Conservation (phyloP, 30 jellyfish, hydroid and myxozoan genomes). For the Phacellophora camtschatica region DNA sequence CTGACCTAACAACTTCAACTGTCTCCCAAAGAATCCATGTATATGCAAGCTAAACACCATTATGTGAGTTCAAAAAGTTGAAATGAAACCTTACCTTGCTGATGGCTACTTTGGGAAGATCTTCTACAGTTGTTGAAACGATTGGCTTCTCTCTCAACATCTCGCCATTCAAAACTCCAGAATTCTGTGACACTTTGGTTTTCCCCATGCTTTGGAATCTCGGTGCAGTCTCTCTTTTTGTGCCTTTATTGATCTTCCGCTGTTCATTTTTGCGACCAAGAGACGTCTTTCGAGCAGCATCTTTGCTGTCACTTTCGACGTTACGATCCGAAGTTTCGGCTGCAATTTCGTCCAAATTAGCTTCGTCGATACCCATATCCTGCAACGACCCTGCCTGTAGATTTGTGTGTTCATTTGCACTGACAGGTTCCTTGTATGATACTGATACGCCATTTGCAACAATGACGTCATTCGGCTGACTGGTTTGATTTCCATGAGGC, state of each 20-base stretch:
- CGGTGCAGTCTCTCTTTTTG: slow-evolving; percentile 69
- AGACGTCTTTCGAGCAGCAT: slow-evolving; percentile 12
- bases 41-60: too few relatives aligned
- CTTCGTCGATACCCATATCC: background rate
- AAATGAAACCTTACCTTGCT: slow-evolving; percentile 58
- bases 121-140: slow-evolving; percentile 43
- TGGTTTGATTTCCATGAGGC: slow-evolving; percentile 1
- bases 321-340: slow-evolving; percentile 2
- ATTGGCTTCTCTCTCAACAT: background rate
- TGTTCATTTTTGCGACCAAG: slow-evolving; percentile 26
- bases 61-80: too few relatives aligned
- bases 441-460: slow-evolving; percentile 9
- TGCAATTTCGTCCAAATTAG: background rate
- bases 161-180: slow-evolving; percentile 13
- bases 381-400: too few relatives aligned
- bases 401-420: background rate
- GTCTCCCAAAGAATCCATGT: too few relatives aligned
- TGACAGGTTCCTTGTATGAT: background rate
- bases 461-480: slow-evolving; percentile 27
- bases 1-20: too few relatives aligned
- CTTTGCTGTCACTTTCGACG: slow-evolving; percentile 22
- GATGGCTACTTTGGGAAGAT: slow-evolving; percentile 10
- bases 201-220: slow-evolving; percentile 43
- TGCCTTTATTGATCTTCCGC: slow-evolving; percentile 53
- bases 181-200: background rate